phyloP scores from a whole-genome alignment of 2,888 invertebrate genomes.

The Julus scandinavius region DNA sequence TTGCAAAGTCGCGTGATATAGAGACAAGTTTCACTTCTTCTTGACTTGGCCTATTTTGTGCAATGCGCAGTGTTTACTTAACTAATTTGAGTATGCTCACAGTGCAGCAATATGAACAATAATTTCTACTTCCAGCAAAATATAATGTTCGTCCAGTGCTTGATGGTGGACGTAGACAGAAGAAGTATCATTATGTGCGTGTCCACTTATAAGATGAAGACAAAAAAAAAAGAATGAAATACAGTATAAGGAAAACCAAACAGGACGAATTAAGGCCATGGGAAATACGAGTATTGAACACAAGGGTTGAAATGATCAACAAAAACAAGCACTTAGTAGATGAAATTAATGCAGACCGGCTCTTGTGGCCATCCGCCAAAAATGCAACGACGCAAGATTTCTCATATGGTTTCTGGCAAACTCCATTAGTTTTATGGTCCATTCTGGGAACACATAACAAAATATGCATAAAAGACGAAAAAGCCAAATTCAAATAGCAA shows the following conservation, averaged over 20 bases:
- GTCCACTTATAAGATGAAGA: background rate
- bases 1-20: background rate
- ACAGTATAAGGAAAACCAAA: background rate
- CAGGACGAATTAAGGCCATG: background rate
- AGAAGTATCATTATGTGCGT: background rate
- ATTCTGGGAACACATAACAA: background rate
- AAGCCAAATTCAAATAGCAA: background rate
- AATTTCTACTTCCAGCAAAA: background rate
- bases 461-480: slow-evolving; percentile 16
- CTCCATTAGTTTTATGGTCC: slow-evolving; percentile 40
- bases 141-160: background rate
- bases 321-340: slow-evolving; percentile 41
- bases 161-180: background rate
- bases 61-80: background rate
- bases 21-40: background rate
- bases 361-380: background rate
- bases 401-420: background rate
- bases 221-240: background rate
- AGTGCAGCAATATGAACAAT: background rate
- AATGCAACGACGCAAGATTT: background rate
- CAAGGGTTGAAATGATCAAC: slow-evolving; percentile 9
- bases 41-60: background rate
- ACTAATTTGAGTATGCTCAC: slow-evolving; percentile 21
- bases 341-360: slow-evolving; percentile 21
- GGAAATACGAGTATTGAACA: background rate